Evolutionary conservation across 2,888 invertebrate genomes (phyloP).

Genomic region (Heliconius ismenius): DNA sequence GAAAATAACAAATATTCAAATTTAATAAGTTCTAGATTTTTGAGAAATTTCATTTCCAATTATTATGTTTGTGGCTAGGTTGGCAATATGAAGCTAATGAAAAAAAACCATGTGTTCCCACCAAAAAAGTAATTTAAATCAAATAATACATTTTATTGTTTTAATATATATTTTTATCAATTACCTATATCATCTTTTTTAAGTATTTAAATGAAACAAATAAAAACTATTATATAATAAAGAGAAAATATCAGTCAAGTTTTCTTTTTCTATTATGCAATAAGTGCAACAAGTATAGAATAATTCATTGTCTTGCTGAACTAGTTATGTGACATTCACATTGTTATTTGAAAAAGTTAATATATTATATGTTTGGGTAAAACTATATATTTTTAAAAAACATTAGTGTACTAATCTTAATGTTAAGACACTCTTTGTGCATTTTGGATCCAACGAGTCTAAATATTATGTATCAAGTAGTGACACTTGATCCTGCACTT

Average conservation of each 20-base stretch:
- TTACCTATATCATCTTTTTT: background rate
- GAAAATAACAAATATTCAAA: too few relatives aligned
- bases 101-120: background rate
- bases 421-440: too few relatives aligned
- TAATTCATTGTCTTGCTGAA: constrained; percentile 33
- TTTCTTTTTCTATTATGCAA: constrained; percentile 37
- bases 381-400: too few relatives aligned
- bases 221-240: constrained; percentile 29
- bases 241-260: constrained; percentile 21
- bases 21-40: background rate
- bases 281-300: constrained; percentile 27
- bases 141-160: background rate
- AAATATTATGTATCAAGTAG: too few relatives aligned
- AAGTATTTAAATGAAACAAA: background rate
- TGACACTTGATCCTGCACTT: too few relatives aligned
- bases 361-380: background rate
- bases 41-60: background rate
- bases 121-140: background rate
- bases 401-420: too few relatives aligned
- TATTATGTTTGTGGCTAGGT: background rate
- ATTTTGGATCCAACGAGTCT: too few relatives aligned
- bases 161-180: background rate
- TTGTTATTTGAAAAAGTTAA: constrained; percentile 15
- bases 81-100: too few relatives aligned
- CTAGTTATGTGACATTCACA: constrained; percentile 35